phyloP scores from a whole-genome alignment of 2,113 vertebrate species.

The Desmodus rotundus region DNA sequence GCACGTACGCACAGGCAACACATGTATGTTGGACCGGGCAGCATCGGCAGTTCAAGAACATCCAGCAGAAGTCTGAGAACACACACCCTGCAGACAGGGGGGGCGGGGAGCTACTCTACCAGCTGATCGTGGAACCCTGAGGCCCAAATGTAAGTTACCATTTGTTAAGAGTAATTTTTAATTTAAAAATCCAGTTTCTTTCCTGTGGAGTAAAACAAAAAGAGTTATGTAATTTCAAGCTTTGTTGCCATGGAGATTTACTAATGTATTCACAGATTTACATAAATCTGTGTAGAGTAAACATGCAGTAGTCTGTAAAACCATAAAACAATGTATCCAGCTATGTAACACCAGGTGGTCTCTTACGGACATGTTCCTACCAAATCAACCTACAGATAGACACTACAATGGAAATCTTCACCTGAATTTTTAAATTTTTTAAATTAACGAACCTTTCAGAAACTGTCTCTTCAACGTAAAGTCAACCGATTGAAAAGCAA shows the following conservation, averaged over 20 bases:
- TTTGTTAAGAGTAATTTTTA: not conserved
- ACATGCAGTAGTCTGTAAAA: not conserved
- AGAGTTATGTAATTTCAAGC: slow-evolving; percentile 5
- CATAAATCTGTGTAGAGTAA: not conserved
- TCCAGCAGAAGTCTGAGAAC: not conserved
- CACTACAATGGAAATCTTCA: not conserved
- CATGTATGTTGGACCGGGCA: not conserved
- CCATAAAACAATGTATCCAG: not conserved
- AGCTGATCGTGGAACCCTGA: not conserved
- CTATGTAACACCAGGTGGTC: not conserved
- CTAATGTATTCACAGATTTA: slow-evolving; percentile 39
- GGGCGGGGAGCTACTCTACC: not conserved
- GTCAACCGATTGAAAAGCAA: not conserved
- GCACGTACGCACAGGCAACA: not conserved
- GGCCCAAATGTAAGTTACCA: not conserved
- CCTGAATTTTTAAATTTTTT: not conserved
- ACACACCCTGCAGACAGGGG: not conserved
- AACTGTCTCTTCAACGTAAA: not conserved
- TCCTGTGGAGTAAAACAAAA: not conserved
- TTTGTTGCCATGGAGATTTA: not conserved
- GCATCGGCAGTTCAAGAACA: not conserved
- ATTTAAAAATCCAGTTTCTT: not conserved
- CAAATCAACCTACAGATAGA: not conserved
- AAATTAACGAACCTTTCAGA: not conserved
- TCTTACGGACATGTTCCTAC: not conserved